phyloP scores from a whole-genome alignment of 2,113 vertebrate species.

The Labeo catla region DNA sequence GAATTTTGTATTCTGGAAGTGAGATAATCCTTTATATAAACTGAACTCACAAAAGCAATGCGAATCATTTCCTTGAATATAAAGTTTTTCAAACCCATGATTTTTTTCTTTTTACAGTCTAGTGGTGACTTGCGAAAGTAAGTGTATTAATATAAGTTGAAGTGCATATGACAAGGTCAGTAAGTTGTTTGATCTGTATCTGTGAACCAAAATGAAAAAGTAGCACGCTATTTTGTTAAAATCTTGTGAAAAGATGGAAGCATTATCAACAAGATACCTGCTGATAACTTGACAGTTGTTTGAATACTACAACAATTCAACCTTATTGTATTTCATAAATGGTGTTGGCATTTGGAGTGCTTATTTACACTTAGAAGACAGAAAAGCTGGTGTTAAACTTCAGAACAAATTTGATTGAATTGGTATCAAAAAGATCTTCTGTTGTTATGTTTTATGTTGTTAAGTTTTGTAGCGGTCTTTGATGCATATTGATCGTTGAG shows the following conservation, averaged over 20 bases:
- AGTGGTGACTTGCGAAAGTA: neutral
- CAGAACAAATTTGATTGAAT: neutral
- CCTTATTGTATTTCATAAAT: slow-evolving; percentile 52
- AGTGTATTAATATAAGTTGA: neutral
- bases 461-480: slow-evolving; percentile 1
- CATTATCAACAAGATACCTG: slow-evolving; percentile 57
- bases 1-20: too few species aligned
- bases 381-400: neutral
- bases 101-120: too few species aligned
- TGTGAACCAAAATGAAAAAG: neutral
- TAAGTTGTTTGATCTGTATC: neutral
- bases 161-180: neutral
- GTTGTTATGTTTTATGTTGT: neutral
- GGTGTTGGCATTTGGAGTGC: slow-evolving; percentile 51
- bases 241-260: slow-evolving; percentile 53
- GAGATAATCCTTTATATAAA: neutral
- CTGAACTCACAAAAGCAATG: neutral
- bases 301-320: slow-evolving; percentile 67
- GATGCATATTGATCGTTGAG: slow-evolving; percentile 10
- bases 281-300: slow-evolving; percentile 54
- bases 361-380: neutral
- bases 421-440: neutral
- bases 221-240: neutral
- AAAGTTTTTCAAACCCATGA: too few species aligned
- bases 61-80: too few species aligned